These are phyloP conservation scores for Cherax quadricarinatus DNA, from an alignment of 1,140 invertebrate species.

Conservation along the genomic window DNA sequence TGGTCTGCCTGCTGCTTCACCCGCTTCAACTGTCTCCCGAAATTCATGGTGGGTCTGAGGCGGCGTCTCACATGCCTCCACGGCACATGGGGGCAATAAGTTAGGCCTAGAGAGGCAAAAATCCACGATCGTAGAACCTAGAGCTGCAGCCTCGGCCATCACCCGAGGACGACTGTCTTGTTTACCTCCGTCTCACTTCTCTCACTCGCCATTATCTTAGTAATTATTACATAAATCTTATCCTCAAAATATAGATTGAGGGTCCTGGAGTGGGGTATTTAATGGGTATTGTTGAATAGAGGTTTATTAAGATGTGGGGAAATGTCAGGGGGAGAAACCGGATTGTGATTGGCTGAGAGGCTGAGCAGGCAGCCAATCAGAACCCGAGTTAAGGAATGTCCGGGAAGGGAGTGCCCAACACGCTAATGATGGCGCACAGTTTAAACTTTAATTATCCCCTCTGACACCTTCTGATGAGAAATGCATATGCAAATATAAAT, in stretches of 20 bases:
- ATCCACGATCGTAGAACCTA: background rate
- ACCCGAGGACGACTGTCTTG: slow-evolving; percentile 52
- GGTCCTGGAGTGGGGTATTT: background rate
- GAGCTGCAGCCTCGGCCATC: background rate
- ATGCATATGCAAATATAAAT: too few species aligned
- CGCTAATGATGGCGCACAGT: slow-evolving; percentile 7
- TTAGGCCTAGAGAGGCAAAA: background rate
- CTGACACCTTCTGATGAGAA: too few species aligned
- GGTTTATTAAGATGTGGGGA: slow-evolving; percentile 12
- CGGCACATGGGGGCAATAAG: background rate
- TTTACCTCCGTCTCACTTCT: slow-evolving; percentile 53
- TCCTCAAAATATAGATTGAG: background rate
- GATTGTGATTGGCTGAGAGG: slow-evolving; percentile 30
- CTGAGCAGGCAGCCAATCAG: slow-evolving; percentile 17
- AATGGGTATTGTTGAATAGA: background rate
- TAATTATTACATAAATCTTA: background rate
- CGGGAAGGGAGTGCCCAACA: slow-evolving; percentile 32
- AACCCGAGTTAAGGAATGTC: background rate
- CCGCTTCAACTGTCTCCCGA: slow-evolving; percentile 58
- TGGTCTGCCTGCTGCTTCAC: slow-evolving; percentile 63
- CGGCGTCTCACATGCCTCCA: background rate
- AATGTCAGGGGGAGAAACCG: slow-evolving; percentile 20
- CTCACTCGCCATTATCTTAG: background rate
- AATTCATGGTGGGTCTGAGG: slow-evolving; percentile 47
- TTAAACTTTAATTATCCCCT: slow-evolving; percentile 19